A percentile compares a stretch with the other conserved stretches of the same genome.
These are phyloP conservation scores for Buceros bicornis DNA, from an alignment of 2,797 vertebrate species.

Conservation along the genomic window DNA sequence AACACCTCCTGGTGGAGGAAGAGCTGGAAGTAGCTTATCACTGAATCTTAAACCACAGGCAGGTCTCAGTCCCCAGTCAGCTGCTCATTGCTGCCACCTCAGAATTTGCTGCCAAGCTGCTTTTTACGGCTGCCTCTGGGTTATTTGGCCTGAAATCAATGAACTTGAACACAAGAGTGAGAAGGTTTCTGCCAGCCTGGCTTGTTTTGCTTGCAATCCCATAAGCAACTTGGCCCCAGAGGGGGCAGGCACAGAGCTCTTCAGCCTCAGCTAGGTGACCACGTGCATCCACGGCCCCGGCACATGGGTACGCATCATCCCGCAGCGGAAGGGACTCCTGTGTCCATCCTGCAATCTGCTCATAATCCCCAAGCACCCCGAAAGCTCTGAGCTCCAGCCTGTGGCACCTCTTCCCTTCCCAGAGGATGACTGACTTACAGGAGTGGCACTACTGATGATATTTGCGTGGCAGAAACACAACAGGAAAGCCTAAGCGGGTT, in stretches of 20 bases:
- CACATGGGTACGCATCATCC: accelerated
- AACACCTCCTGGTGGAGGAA: not conserved
- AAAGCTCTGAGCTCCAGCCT: no score
- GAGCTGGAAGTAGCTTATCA: not conserved
- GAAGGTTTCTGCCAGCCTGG: not conserved
- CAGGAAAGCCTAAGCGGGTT: not conserved
- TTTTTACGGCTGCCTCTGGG: not conserved
- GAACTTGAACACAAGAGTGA: not conserved
- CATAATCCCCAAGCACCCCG: accelerated
- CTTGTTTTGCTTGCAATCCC: not conserved
- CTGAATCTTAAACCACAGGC: not conserved
- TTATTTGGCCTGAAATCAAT: not conserved
- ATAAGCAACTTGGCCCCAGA: not conserved
- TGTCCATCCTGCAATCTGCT: not conserved
- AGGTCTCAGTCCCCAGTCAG: not conserved
- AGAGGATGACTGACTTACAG: not conserved
- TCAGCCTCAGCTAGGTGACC: not conserved
- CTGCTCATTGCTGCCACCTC: not conserved
- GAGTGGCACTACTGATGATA: not conserved
- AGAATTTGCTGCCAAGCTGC: not conserved
- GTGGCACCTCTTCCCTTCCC: not conserved
- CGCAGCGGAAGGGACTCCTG: not conserved
- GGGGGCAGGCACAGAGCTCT: not conserved
- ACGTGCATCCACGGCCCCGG: not conserved
- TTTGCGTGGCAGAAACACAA: not conserved